Base-by-base conservation (phyloP, 2,113 vertebrate genomes). In the Pseudois nayaur region DNA sequence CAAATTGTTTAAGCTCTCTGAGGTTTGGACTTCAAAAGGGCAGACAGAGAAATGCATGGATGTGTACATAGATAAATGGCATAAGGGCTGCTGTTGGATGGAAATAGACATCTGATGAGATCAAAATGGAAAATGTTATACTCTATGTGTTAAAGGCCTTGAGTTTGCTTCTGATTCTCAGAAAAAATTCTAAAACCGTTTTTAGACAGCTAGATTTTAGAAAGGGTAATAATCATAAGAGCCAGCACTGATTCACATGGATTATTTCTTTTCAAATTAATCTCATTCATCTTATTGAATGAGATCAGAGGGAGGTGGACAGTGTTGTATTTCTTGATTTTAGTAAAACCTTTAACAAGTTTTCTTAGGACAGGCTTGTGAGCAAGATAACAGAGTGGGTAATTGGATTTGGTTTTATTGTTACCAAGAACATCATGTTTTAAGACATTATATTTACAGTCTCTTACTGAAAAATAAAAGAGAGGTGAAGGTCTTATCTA, bases 201-300 rank as follows among this genome's bases (percentile, higher is more conserved):
- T 87, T 88, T 88, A 57, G 27, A 67, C 19, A 86, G 16, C 19
- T 55, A 62, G 4, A 57, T 33, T 23, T 40, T 87, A 79, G 76
- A 93, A 90, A 67, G 95, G 54, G 76, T 23, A 67, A 55, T 60
- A 59, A 92, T 92, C n/a, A 14, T 55, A 59, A 96, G 16, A 86
- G 4, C 13, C 21, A 55, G 64, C 6, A 50, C 23, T 62, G 15
- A 19, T 91, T 91, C 19, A 83, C 79, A 59, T 96, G 40, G 11
- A 85, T 90, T 85, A 54, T 95, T 90, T 96, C 90, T 90, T 76
- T 92, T 95, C 74, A 92, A 92, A 90, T 87, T 50, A 93, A 74
- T 8, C 8, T 92, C 82, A 87, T 85, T 97, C 40, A n/a, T 94
- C 64, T 93, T 40, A 52, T 33, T 90, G 89, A 87, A 82, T 50